phyloP scores from a whole-genome alignment of 1,140 invertebrate genomes.

The Helicoverpa zea region DNA sequence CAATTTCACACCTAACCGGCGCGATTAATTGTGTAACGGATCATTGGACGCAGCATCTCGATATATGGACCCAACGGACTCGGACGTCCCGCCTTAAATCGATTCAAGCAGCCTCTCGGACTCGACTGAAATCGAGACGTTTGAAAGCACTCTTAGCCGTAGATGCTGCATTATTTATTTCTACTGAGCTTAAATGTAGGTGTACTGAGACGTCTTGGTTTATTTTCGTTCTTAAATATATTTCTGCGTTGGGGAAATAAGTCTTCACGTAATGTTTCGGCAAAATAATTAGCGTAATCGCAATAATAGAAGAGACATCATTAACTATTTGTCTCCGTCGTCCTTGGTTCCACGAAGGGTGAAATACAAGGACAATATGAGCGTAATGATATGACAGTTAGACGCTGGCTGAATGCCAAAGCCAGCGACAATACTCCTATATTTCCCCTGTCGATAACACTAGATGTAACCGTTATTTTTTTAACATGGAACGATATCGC shows the following conservation, averaged over 20 bases:
- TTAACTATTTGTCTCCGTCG: slow-evolving; percentile 5
- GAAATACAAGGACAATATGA: slow-evolving; percentile 39
- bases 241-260: background rate
- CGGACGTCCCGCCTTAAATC: slow-evolving; percentile 26
- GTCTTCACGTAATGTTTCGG: background rate
- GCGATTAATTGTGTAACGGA: slow-evolving; percentile 38
- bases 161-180: slow-evolving; percentile 39
- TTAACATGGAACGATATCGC: slow-evolving; percentile 23
- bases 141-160: slow-evolving; percentile 24
- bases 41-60: slow-evolving; percentile 29
- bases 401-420: slow-evolving; percentile 61
- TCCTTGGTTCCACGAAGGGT: slow-evolving; percentile 16
- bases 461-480: slow-evolving; percentile 50
- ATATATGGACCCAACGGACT: slow-evolving; percentile 20
- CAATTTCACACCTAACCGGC: slow-evolving; percentile 21
- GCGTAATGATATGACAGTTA: slow-evolving; percentile 52
- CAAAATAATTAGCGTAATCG: slow-evolving; percentile 11
- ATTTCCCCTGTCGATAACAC: slow-evolving; percentile 55
- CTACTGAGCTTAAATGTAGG: background rate
- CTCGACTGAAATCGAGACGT: slow-evolving; percentile 32
- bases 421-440: slow-evolving; percentile 58
- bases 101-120: slow-evolving; percentile 21
- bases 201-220: background rate
- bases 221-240: slow-evolving; percentile 3
- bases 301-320: background rate